Evolutionary conservation across 2,888 invertebrate species (phyloP), one percentile per base, ranked within the genome.

Genomic region (Rugalucina vietnamica): DNA sequence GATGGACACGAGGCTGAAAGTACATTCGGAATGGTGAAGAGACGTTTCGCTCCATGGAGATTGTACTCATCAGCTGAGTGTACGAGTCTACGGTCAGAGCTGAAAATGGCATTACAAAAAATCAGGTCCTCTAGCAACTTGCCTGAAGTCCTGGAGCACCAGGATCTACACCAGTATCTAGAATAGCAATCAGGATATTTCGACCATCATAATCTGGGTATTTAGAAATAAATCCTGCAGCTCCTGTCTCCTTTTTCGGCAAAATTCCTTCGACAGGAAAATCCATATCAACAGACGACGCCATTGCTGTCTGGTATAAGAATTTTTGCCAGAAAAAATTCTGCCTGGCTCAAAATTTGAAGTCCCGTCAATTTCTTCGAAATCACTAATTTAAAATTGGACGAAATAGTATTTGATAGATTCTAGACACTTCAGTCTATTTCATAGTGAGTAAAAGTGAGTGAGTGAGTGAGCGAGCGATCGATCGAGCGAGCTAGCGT

Each of bases 121-220:
- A n/a, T n/a, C n/a, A n/a, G n/a, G n/a, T 18, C 18, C 43, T 43
- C 43, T 43, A 8, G 43, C 43, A 43, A 43, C 65, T 5, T 91
- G 96, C 99, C 97, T 98, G 97, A 91, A 99, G 96, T 86, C 99
- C 99, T 87, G 97, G 97, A 12, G 98, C 98, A 71, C 98, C 98
- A 34, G 99, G 99, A 96, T 99, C 99, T 78, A 99, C 98, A 12
- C 99, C 99, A 2, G 99, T 99, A 96, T 99, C 99, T 91, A 99
- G 97, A 94, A 99, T 97, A 65, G 99, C 99, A 94, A 99, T 98
- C 89, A 97, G 96, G 76, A 98, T 97, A 92, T 97, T 97, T 93
- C 98, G 96, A 57, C 99, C 99, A 96, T 99, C 98, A 94, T 97
- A 98, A 79, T 97, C 96, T 0, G 98, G 97, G 96, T 98, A 97